Conservation (phyloP, 2,113 vertebrate genomes). For the Oplegnathus fasciatus region DNA sequence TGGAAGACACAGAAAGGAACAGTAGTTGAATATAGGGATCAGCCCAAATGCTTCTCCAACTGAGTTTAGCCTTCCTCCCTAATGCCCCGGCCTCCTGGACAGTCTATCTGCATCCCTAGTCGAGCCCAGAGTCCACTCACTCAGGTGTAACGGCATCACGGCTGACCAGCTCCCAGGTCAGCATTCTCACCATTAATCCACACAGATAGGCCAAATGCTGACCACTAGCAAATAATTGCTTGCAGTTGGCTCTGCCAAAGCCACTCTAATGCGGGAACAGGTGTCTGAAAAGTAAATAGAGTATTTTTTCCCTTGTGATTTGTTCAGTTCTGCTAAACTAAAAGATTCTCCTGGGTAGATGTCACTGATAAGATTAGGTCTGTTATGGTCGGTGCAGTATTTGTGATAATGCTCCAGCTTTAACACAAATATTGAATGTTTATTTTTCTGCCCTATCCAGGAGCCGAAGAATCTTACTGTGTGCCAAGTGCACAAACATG, state of each 20-base stretch:
- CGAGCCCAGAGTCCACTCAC: constrained; percentile 51
- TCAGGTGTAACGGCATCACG: constrained; percentile 73
- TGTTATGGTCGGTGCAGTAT: constrained; percentile 44
- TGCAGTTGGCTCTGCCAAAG: constrained; percentile 63
- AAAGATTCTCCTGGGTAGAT: constrained; percentile 64
- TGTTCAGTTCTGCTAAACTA: constrained; percentile 63
- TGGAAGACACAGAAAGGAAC: constrained; percentile 62
- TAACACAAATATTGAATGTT: constrained; percentile 58
- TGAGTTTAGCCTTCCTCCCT: constrained; percentile 56
- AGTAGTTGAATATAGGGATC: constrained; percentile 57
- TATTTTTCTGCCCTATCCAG: constrained; percentile 52
- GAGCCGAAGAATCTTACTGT: constrained; percentile 43
- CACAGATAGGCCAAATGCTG: constrained; percentile 75
- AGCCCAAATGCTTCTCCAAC: constrained; percentile 58
- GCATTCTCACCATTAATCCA: constrained; percentile 75
- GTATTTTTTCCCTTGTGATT: constrained; percentile 56
- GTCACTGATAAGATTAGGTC: constrained; percentile 70
- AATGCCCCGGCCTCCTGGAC: constrained; percentile 41
- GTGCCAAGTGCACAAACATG: constrained; percentile 65
- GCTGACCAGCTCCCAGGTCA: constrained; percentile 74
- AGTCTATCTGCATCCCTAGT: constrained; percentile 55
- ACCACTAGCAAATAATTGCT: constrained; percentile 73
- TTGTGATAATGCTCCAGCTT: constrained; percentile 62
- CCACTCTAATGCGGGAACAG: constrained; percentile 61
- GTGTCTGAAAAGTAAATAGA: constrained; percentile 57